Percentiles rank a stretch among this genome's conserved stretches.
phyloP scores from a whole-genome alignment of 2,797 vertebrate genomes.

The Sebastes baramenuke region DNA sequence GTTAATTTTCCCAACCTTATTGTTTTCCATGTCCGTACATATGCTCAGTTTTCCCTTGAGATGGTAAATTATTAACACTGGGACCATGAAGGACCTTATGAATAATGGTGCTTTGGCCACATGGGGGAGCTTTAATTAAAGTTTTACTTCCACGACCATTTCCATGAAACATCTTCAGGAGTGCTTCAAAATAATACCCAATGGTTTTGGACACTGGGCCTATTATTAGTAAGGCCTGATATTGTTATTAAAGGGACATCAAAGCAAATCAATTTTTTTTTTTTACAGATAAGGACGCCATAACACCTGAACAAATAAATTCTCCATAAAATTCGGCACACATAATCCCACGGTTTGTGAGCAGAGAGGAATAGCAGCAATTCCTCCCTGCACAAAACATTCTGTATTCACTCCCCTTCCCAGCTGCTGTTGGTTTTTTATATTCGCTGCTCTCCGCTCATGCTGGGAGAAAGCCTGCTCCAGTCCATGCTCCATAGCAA shows the following conservation, averaged over 20 bases:
- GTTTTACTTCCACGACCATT: neutral
- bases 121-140: neutral
- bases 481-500: neutral
- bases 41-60: neutral
- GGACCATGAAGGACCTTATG: neutral
- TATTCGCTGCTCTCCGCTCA: slow-evolving; percentile 8
- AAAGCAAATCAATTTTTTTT: slow-evolving; percentile 11
- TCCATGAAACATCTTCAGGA: neutral
- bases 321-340: slow-evolving; percentile 8
- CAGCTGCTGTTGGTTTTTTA: slow-evolving; percentile 33
- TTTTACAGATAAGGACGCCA: neutral
- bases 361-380: neutral
- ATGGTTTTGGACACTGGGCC: neutral
- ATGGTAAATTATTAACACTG: neutral
- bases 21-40: slow-evolving; percentile 4
- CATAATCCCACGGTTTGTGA: slow-evolving; percentile 13
- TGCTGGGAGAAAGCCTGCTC: slow-evolving; percentile 29
- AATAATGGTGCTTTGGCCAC: neutral
- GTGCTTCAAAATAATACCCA: neutral
- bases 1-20: neutral
- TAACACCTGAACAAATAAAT: slow-evolving; percentile 15
- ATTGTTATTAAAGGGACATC: neutral
- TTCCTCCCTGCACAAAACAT: slow-evolving; percentile 2
- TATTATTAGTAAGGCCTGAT: neutral
- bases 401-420: slow-evolving; percentile 2